Evolutionary conservation across 1,140 invertebrate species (phyloP).

Genomic region (Asobara japonica): DNA sequence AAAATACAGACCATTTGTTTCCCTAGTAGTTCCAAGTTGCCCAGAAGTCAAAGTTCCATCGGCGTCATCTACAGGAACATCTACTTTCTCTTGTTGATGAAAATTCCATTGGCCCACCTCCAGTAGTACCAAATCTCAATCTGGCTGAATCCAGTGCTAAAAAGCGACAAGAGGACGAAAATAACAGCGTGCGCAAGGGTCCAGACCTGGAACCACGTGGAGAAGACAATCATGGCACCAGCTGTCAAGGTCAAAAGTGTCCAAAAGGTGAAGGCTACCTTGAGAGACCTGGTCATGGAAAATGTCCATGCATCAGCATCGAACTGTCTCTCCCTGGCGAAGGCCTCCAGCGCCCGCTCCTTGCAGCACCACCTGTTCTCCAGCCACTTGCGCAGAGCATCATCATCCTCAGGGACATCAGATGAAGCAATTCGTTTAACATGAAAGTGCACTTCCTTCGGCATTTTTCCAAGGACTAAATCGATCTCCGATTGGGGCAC

Average conservation of each 20-base stretch:
- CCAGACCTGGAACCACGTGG: constrained; percentile 64
- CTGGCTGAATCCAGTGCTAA: constrained; percentile 68
- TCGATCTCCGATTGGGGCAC: constrained; percentile 77
- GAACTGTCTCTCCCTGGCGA: constrained; percentile 68
- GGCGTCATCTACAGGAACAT: no score
- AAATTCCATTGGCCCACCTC: constrained; percentile 53
- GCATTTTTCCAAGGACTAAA: constrained; percentile 73
- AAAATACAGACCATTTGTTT: no score
- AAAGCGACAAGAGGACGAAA: constrained; percentile 66
- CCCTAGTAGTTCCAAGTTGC: no score
- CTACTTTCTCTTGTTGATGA: not conserved
- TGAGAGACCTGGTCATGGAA: constrained; percentile 60
- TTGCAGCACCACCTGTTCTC: constrained; percentile 78
- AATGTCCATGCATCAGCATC: constrained; percentile 41
- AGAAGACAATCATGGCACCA: constrained; percentile 61
- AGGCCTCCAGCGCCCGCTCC: constrained; percentile 72
- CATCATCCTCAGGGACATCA: constrained; percentile 70
- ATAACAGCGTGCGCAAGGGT: constrained; percentile 62
- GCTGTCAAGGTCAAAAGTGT: constrained; percentile 57
- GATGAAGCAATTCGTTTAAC: constrained; percentile 75
- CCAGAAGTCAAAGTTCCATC: no score
- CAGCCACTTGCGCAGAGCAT: constrained; percentile 73
- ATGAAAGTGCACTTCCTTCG: constrained; percentile 78
- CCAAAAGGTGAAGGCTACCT: constrained; percentile 70
- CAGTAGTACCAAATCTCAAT: constrained; percentile 67